phyloP scores from a whole-genome alignment of 2,888 invertebrate species.

The Sarcophaga variegata region DNA sequence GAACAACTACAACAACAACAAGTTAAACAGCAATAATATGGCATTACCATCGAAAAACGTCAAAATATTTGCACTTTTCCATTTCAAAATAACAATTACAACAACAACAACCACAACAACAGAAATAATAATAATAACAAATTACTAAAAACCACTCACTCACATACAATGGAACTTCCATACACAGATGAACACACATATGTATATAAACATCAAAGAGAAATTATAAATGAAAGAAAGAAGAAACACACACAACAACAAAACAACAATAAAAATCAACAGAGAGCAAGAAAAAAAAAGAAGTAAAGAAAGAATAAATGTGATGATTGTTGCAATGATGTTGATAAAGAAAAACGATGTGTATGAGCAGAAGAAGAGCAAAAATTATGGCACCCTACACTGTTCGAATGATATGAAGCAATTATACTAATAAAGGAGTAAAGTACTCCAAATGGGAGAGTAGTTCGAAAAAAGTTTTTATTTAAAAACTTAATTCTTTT shows the following conservation, averaged over 20 bases:
- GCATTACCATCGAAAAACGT: constrained; percentile 73
- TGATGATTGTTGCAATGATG: background rate
- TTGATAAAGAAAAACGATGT: background rate
- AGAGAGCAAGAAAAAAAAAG: background rate
- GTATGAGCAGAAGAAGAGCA: background rate
- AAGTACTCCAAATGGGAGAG: too few relatives aligned
- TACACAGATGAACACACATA: background rate
- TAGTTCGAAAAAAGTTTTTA: too few relatives aligned
- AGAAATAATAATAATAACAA: constrained; percentile 54
- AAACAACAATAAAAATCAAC: too few relatives aligned
- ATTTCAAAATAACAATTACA: constrained; percentile 71
- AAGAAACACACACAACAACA: background rate
- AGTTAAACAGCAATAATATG: constrained; percentile 21
- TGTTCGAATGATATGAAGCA: background rate
- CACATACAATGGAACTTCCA: too few relatives aligned
- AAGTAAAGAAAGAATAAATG: background rate
- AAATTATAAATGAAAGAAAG: background rate
- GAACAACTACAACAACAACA: constrained; percentile 35
- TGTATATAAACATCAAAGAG: constrained; percentile 25
- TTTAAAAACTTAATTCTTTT: too few relatives aligned
- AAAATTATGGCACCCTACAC: background rate
- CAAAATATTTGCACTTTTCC: constrained; percentile 79
- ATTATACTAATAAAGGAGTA: too few relatives aligned
- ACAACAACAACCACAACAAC: constrained; percentile 45
- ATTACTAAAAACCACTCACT: background rate